Conservation (phyloP, 2,113 vertebrate species). For the Bungarus multicinctus region DNA sequence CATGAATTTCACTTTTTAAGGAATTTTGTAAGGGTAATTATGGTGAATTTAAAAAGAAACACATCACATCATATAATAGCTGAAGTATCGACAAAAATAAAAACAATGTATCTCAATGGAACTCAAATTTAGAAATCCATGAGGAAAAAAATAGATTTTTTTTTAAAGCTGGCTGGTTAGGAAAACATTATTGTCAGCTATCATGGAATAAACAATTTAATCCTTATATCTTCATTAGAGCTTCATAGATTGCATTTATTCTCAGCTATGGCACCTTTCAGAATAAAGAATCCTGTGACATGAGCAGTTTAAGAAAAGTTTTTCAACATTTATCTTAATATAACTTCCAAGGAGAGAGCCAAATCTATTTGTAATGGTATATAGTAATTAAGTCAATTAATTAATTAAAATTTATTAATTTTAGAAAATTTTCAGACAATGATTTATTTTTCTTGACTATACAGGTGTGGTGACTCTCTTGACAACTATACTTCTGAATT, state of each 20-base stretch:
- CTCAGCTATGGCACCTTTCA: background rate
- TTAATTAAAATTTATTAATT: background rate
- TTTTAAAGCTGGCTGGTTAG: background rate
- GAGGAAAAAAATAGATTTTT: background rate
- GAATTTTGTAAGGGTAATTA: background rate
- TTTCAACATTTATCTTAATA: background rate
- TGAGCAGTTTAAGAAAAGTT: background rate
- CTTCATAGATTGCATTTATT: background rate
- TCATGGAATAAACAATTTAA: background rate
- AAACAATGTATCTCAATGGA: background rate
- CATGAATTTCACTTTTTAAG: background rate
- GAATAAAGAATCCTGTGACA: background rate
- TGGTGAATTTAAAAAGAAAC: constrained; percentile 23
- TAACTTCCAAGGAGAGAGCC: background rate
- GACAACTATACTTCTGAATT: background rate
- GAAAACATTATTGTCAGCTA: background rate
- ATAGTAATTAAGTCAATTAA: background rate
- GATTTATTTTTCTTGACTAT: background rate
- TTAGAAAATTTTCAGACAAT: background rate
- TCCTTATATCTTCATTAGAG: background rate
- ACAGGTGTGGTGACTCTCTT: background rate
- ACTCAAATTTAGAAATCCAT: background rate
- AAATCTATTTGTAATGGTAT: background rate
- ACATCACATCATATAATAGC: constrained; percentile 34
- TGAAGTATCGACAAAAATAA: background rate